phyloP scores from a whole-genome alignment of 2,797 vertebrate genomes.

The Fundulus diaphanus region DNA sequence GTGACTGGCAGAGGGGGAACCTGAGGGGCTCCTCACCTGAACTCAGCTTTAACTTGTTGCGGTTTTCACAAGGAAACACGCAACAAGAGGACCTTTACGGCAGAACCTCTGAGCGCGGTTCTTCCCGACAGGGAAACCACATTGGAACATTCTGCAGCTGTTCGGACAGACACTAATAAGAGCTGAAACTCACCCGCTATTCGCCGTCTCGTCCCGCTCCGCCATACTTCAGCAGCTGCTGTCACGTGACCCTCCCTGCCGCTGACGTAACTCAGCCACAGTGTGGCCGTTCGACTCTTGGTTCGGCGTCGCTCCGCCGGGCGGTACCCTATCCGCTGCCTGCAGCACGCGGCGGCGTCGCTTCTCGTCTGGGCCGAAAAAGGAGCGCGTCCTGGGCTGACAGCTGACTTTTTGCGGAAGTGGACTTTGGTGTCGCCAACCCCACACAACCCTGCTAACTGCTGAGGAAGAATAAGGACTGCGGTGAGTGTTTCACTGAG shows the following conservation, averaged over 20 bases:
- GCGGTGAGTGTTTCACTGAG: background rate
- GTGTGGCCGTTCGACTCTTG: background rate
- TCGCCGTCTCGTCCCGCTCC: slow-evolving; percentile 43
- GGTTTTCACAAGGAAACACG: background rate
- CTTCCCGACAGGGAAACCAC: background rate
- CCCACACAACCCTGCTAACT: background rate
- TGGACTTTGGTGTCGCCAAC: background rate
- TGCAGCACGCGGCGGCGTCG: too few species aligned
- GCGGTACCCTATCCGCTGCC: background rate
- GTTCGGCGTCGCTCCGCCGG: background rate
- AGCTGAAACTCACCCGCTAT: slow-evolving; percentile 64
- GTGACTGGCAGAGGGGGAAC: background rate
- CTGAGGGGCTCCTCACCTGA: background rate
- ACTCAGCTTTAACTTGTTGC: background rate
- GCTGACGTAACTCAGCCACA: background rate
- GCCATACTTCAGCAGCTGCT: slow-evolving; percentile 70
- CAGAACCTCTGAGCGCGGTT: background rate
- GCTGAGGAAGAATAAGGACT: too few species aligned
- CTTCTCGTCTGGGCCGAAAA: background rate
- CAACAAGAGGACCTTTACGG: background rate
- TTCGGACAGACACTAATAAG: background rate
- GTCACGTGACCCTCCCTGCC: slow-evolving; percentile 38
- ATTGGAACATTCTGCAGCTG: background rate
- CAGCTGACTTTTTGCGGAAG: background rate
- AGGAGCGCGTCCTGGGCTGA: background rate